Conservation (phyloP, 1,140 invertebrate genomes). For the Onthophagus taurus region DNA sequence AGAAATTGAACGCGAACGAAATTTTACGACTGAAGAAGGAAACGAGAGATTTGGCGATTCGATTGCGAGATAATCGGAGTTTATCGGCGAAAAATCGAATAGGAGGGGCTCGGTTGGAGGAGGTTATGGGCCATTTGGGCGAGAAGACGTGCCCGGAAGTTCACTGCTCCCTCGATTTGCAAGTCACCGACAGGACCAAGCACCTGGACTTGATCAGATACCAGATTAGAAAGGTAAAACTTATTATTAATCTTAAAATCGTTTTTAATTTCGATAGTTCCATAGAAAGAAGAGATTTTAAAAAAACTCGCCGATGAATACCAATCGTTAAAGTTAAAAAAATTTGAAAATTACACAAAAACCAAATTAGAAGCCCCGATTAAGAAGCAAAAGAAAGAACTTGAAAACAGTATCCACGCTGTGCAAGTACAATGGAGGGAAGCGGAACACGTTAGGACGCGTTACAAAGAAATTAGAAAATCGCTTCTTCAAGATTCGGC, state of each 20-base stretch:
- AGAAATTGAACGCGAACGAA: constrained; percentile 57
- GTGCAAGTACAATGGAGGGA: constrained; percentile 70
- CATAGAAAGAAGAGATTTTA: constrained; percentile 23
- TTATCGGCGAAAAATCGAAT: constrained; percentile 34
- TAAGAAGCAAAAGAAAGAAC: constrained; percentile 46
- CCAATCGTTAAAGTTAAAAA: constrained; percentile 22
- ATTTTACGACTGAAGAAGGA: constrained; percentile 64
- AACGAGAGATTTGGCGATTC: constrained; percentile 50
- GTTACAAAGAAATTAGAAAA: constrained; percentile 60
- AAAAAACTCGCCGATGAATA: constrained; percentile 26
- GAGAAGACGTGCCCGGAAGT: constrained; percentile 47
- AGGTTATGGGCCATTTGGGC: constrained; percentile 26
- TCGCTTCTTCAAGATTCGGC: constrained; percentile 60
- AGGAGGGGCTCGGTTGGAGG: constrained; percentile 20
- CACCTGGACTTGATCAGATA: constrained; percentile 64
- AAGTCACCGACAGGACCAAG: constrained; percentile 64
- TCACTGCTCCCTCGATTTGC: constrained; percentile 55
- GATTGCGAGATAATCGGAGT: constrained; percentile 49
- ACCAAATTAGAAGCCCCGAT: constrained; percentile 25
- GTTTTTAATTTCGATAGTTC: constrained; percentile 4
- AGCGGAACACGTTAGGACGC: constrained; percentile 65
- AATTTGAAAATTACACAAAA: constrained; percentile 21
- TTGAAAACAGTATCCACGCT: constrained; percentile 68
- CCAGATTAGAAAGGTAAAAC: constrained; percentile 47
- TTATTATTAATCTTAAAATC: not conserved